Conservation (phyloP, 2,113 vertebrate genomes). For the Ivindomyrus marchei region DNA sequence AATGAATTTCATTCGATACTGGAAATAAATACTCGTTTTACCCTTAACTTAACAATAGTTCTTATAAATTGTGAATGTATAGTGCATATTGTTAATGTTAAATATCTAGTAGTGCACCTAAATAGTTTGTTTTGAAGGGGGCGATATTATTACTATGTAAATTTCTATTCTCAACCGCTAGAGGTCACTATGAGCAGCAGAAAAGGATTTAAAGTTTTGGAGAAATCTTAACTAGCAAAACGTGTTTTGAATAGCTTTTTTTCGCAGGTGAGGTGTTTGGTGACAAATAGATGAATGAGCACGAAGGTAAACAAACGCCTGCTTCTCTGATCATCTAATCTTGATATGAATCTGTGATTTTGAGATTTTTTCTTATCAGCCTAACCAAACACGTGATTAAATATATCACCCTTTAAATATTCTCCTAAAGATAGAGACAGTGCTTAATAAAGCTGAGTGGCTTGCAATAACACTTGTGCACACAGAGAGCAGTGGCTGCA, state of each 20-base stretch:
- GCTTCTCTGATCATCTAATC: neutral
- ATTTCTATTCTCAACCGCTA: slow-evolving; percentile 46
- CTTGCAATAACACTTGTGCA: neutral
- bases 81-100: neutral
- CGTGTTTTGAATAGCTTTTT: neutral
- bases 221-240: neutral
- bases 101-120: neutral
- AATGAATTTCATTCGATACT: neutral
- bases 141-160: neutral
- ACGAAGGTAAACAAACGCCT: neutral
- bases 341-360: neutral
- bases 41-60: neutral
- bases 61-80: neutral
- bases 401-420: neutral
- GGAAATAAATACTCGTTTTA: neutral
- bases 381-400: neutral
- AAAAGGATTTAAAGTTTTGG: slow-evolving; percentile 26
- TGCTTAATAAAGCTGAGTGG: neutral
- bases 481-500: neutral
- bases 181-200: slow-evolving; percentile 62
- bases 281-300: neutral
- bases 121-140: neutral
- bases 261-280: neutral
- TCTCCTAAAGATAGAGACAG: neutral
- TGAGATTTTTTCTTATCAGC: neutral